phyloP scores from a whole-genome alignment of 2,888 invertebrate species.

The Mesorhabditis spiculigera region DNA sequence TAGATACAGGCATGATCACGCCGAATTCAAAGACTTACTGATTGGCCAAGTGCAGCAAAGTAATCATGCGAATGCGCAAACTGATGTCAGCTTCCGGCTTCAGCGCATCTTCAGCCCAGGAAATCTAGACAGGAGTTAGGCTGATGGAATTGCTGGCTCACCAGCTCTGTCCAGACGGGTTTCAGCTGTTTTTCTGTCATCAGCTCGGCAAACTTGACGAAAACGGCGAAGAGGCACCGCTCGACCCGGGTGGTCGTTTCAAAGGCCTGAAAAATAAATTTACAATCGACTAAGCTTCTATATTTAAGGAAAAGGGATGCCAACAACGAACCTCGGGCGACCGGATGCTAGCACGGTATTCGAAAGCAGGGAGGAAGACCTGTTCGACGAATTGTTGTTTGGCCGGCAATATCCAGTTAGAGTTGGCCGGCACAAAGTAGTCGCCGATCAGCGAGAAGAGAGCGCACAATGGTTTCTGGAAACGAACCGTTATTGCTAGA shows the following conservation, averaged over 20 bases:
- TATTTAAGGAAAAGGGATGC: neutral
- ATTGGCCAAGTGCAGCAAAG: conserved; percentile 47
- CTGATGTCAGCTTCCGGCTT: conserved; percentile 12
- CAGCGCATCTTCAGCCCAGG: conserved; percentile 39
- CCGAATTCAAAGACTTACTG: conserved; percentile 16
- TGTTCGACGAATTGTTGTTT: conserved; percentile 16
- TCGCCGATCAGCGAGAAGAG: conserved; percentile 28
- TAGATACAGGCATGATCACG: conserved; percentile 13
- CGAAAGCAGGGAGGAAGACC: conserved; percentile 24
- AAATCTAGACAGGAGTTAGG: conserved; percentile 14
- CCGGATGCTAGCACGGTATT: conserved; percentile 20
- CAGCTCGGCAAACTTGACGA: conserved; percentile 25
- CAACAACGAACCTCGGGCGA: conserved; percentile 21
- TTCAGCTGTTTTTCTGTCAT: conserved; percentile 20
- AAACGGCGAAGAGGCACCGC: conserved; percentile 18
- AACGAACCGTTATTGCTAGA: conserved; percentile 14
- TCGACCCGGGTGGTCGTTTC: conserved; percentile 29
- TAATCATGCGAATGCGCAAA: conserved; percentile 30
- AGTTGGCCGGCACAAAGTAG: conserved; percentile 20
- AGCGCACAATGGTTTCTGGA: conserved; percentile 28
- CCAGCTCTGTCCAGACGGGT: neutral
- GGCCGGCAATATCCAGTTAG: conserved; percentile 16
- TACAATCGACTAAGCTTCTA: neutral
- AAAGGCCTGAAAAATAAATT: conserved; percentile 19
- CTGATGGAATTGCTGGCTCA: neutral